These are phyloP conservation scores for Varecia variegata DNA, from an alignment of 2,797 vertebrate genomes.

Conservation along the genomic window DNA sequence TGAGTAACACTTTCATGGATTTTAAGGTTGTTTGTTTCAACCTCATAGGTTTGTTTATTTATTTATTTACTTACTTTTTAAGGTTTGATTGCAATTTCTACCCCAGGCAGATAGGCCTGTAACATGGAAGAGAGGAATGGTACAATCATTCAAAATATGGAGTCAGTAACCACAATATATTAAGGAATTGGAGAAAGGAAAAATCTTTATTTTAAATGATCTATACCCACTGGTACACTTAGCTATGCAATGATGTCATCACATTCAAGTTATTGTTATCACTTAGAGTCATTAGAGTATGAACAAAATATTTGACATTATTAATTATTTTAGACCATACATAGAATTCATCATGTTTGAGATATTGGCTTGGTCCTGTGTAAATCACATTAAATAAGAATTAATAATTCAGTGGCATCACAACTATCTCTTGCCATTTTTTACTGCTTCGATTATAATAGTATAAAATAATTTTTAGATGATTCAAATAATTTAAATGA, in stretches of 20 bases:
- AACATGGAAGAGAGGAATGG: not conserved
- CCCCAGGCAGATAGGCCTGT: not conserved
- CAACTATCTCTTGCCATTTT: not conserved
- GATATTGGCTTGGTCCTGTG: not conserved
- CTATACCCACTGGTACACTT: not conserved
- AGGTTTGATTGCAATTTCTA: not conserved
- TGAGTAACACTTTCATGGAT: too few relatives aligned
- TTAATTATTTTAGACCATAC: not conserved
- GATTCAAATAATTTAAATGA: not conserved
- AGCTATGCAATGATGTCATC: not conserved
- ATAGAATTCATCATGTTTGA: not conserved
- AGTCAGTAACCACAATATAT: not conserved
- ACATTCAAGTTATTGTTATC: not conserved
- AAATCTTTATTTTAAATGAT: not conserved
- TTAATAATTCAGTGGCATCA: not conserved
- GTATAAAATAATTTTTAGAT: not conserved
- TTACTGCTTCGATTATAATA: not conserved
- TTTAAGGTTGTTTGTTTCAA: too few relatives aligned
- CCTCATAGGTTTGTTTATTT: too few relatives aligned
- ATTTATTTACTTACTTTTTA: not conserved
- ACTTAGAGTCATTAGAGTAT: not conserved
- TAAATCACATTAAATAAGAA: not conserved
- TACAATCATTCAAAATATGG: not conserved
- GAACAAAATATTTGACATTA: not conserved
- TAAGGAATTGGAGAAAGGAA: not conserved